Base-by-base conservation (phyloP, 2,113 vertebrate genomes). In the Hiodon tergisus region DNA sequence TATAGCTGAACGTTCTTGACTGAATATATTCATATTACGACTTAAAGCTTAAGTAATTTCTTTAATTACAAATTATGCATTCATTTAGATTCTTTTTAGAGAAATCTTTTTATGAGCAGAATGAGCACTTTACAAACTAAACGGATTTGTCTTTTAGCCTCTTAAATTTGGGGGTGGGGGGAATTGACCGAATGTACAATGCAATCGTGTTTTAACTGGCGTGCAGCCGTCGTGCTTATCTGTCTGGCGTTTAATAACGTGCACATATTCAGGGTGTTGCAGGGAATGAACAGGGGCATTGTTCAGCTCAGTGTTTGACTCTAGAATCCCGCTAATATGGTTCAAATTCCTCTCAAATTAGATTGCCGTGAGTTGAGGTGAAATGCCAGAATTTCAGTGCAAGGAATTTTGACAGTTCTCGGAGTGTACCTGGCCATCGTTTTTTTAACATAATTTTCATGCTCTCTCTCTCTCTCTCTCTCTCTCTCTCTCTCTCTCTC, bases 51-150 rank as follows among this genome's bases (percentile, higher is more conserved):
- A 58, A 47, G 58, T 70, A 31, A 63, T 55, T 63, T 65, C 55
- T 70, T 71, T 61, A 52, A 53, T 53, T 69, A 47, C 55, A 53
- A 71, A 71, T 46, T 71, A 60, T 52, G 67, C 48, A 51, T 75
- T 60, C 7, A 10, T 68, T 68, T 50, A 13, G 11, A 48, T 52
- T 68, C 46, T 50, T 55, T 48, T 47, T 66, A 66, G 46, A 11
- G 63, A 65, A 65, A 65, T 66, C 63, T 9, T 66, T 66, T 66
- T 66, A 47, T 17, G 46, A 66, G 48, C 8, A 46, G 31, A 66
- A 47, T 17, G 48, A 65, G 11, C 55, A 58, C 16, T 67, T 59
- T 59, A 8, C 53, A 17, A 46, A 2, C 72, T 74, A 58, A 59
- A 51, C 8, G 63, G 52, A 53, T 66, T 66, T 31, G 31, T 31